Conservation (phyloP, 2,888 invertebrate genomes). For the Spilosoma lubricipeda region DNA sequence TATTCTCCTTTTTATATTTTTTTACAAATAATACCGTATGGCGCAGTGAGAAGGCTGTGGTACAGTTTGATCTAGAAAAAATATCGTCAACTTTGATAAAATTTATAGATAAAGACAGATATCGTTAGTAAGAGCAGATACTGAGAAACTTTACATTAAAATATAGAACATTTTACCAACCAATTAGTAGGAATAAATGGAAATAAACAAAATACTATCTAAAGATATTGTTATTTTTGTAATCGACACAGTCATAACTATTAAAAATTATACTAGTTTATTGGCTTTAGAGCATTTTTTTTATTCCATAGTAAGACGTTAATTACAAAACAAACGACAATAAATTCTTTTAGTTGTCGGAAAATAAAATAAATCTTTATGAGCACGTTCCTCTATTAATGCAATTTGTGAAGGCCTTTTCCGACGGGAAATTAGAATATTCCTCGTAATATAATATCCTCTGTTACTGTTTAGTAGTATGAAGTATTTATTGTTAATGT, state of each 20-base stretch:
- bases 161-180: too few relatives aligned
- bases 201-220: too few relatives aligned
- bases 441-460: conserved; percentile 32
- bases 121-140: too few relatives aligned
- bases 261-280: too few relatives aligned
- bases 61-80: not conserved
- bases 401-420: conserved; percentile 31
- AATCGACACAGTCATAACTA: too few relatives aligned
- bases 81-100: not conserved
- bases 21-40: not conserved
- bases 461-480: conserved; percentile 23
- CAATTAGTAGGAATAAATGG: too few relatives aligned
- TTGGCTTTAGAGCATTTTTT: too few relatives aligned
- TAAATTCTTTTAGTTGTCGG: not conserved
- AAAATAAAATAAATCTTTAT: not conserved
- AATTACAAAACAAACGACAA: not conserved
- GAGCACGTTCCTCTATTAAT: conserved; percentile 26
- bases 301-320: not conserved
- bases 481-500: conserved; percentile 40
- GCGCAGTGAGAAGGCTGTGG: not conserved
- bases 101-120: not conserved
- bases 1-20: not conserved
- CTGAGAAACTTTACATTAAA: too few relatives aligned
- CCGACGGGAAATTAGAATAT: conserved; percentile 37
- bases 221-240: too few relatives aligned